A percentile compares a stretch with the other conserved stretches of the same genome.
phyloP scores from a whole-genome alignment of 1,140 invertebrate species.

The Drosophila littoralis region DNA sequence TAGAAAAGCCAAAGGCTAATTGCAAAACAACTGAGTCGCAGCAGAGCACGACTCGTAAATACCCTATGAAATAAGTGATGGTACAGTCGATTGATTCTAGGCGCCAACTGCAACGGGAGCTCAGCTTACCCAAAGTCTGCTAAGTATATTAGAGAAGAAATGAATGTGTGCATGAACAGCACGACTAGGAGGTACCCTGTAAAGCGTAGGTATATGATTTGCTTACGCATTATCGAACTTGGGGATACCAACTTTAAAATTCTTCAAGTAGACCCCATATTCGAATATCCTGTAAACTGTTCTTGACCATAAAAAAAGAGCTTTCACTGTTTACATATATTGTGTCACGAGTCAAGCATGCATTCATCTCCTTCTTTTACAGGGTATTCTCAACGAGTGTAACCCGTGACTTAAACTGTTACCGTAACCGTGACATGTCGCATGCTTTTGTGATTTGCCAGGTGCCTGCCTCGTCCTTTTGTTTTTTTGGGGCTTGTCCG shows the following conservation, averaged over 20 bases:
- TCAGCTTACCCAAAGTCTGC: too few species aligned
- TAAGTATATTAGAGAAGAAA: too few species aligned
- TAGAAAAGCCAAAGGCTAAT: conserved; percentile 46
- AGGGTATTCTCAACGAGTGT: not conserved
- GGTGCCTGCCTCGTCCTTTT: conserved; percentile 5
- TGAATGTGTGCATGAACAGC: too few species aligned
- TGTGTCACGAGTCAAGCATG: not conserved
- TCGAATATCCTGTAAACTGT: too few species aligned
- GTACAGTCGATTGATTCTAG: too few species aligned
- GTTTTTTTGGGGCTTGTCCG: conserved; percentile 40
- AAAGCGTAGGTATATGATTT: too few species aligned
- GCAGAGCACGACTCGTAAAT: not conserved
- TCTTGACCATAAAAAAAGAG: too few species aligned
- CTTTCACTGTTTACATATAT: too few species aligned
- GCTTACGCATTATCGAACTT: too few species aligned
- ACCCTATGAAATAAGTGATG: not conserved
- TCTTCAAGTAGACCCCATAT: too few species aligned
- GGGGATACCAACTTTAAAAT: too few species aligned
- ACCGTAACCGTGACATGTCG: conserved; percentile 3
- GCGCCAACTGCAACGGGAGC: too few species aligned
- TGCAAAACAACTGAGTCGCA: not conserved
- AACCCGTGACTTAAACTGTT: not conserved
- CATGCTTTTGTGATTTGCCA: conserved; percentile 31
- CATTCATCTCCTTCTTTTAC: not conserved
- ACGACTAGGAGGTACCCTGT: not conserved